phyloP scores from a whole-genome alignment of 2,888 invertebrate genomes.

The Embidobia sp. region DNA sequence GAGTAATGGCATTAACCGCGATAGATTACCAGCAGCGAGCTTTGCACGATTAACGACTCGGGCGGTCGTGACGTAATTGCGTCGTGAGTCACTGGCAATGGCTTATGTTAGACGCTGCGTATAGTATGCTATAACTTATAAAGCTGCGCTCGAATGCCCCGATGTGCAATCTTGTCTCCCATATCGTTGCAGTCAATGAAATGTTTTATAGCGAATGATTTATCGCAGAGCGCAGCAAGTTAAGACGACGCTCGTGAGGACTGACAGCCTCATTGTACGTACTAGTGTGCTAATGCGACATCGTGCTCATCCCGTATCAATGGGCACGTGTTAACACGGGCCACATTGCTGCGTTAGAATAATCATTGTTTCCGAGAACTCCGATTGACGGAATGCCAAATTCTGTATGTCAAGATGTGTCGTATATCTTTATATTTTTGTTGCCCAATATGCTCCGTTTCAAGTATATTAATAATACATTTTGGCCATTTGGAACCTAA shows the following conservation, averaged over 20 bases:
- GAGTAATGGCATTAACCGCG: conserved; percentile 67
- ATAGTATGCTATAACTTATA: conserved; percentile 67
- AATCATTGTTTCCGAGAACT: conserved; percentile 23
- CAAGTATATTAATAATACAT: too few relatives aligned
- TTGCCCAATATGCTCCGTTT: too few relatives aligned
- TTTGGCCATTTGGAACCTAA: too few relatives aligned
- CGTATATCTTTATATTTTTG: too few relatives aligned
- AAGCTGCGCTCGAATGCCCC: conserved; percentile 55
- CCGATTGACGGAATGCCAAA: conserved; percentile 13
- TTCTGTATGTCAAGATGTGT: background rate
- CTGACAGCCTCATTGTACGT: conserved; percentile 35
- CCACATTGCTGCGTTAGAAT: conserved; percentile 5
- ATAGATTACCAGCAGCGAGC: conserved; percentile 65
- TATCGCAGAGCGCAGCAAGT: conserved; percentile 25
- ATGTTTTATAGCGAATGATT: conserved; percentile 58
- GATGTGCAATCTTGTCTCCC: conserved; percentile 48
- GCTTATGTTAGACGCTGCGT: conserved; percentile 65
- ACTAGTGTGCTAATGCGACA: conserved; percentile 36
- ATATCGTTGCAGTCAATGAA: conserved; percentile 54
- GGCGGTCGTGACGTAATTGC: conserved; percentile 68
- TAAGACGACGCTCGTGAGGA: conserved; percentile 16
- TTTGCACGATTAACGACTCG: conserved; percentile 65
- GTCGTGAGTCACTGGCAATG: conserved; percentile 68
- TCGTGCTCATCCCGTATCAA: conserved; percentile 24
- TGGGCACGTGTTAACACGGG: conserved; percentile 32